These are phyloP conservation scores for Trichonephila inaurata DNA, from an alignment of 1,140 invertebrate genomes.

Conservation along the genomic window DNA sequence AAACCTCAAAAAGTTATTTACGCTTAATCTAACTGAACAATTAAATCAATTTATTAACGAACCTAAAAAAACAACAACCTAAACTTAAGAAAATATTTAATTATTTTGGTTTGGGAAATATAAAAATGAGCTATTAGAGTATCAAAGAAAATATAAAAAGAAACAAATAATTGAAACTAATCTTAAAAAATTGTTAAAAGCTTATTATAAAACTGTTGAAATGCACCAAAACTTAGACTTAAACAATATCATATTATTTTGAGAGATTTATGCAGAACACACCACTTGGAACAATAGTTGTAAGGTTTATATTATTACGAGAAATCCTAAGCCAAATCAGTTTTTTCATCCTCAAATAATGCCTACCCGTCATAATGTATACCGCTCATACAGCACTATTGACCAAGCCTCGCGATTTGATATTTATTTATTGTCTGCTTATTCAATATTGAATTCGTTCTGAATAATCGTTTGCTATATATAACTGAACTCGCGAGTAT, in stretches of 20 bases:
- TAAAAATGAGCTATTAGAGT: neutral
- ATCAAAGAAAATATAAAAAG: neutral
- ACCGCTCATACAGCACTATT: no score
- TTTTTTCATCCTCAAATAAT: neutral
- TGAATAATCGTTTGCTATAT: no score
- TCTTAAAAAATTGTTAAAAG: neutral
- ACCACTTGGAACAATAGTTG: neutral
- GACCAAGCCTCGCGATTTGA: no score
- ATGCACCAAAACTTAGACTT: neutral
- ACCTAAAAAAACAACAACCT: neutral
- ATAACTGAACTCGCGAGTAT: no score
- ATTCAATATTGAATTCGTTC: no score
- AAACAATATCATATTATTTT: slow-evolving; percentile 39
- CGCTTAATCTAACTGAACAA: no score
- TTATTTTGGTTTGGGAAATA: slow-evolving; percentile 1
- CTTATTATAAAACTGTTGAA: slow-evolving; percentile 13
- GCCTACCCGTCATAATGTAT: neutral
- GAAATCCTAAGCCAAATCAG: neutral
- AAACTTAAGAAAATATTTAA: slow-evolving; percentile 17
- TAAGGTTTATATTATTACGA: neutral
- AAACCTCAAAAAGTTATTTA: no score
- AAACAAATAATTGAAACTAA: neutral
- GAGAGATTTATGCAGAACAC: neutral
- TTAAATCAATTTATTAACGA: no score
- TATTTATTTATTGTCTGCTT: no score